Evolutionary conservation across 1,140 invertebrate genomes (phyloP).

Genomic region (Melitaea cinxia): DNA sequence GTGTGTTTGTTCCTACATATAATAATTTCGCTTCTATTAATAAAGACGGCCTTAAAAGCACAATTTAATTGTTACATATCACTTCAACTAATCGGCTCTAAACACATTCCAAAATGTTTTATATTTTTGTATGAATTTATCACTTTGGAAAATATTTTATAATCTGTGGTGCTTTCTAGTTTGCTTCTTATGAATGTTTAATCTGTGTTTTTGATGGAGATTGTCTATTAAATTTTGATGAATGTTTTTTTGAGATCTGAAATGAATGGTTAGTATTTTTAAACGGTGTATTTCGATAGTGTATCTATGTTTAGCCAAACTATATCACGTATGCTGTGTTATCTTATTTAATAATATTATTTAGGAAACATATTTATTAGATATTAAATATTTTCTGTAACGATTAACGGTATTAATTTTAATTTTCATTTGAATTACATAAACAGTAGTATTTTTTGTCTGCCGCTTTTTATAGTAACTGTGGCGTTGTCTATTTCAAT

Average conservation of each 20-base stretch:
- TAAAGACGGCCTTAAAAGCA: background rate
- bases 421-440: background rate
- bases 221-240: slow-evolving; percentile 3
- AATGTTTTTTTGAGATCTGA: slow-evolving; percentile 7
- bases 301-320: slow-evolving; percentile 1
- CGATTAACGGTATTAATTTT: background rate
- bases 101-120: slow-evolving; percentile 31
- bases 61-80: slow-evolving; percentile 5
- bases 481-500: slow-evolving; percentile 20
- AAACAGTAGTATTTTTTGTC: background rate
- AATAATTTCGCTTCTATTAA: background rate
- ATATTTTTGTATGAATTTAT: slow-evolving; percentile 25
- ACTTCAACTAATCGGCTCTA: slow-evolving; percentile 16
- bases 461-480: slow-evolving; percentile 1
- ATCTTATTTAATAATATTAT: background rate
- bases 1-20: slow-evolving; percentile 4
- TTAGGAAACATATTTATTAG: background rate
- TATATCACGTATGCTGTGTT: slow-evolving; percentile 9
- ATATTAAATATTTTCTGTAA: background rate
- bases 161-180: slow-evolving; percentile 31
- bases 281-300: slow-evolving; percentile 3
- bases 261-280: slow-evolving; percentile 6
- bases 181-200: slow-evolving; percentile 18
- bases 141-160: slow-evolving; percentile 15
- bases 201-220: background rate